Evolutionary conservation across 2,797 vertebrate species (phyloP).

Genomic region (Phrynocephalus vlangalii): DNA sequence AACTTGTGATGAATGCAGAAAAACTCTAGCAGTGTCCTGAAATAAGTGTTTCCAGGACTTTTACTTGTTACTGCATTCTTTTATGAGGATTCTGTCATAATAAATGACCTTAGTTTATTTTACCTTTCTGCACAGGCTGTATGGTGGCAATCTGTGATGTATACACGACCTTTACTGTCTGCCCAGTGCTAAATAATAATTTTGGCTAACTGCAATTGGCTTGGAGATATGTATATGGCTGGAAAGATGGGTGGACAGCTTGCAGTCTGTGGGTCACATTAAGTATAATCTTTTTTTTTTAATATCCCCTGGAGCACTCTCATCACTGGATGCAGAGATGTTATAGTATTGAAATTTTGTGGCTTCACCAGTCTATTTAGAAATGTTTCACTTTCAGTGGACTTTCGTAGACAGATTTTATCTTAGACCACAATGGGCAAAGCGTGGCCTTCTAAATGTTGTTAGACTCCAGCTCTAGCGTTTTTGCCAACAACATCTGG

Average conservation of each 20-base stretch:
- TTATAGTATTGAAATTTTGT: no score
- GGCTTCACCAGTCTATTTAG: not conserved
- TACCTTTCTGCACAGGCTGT: not conserved
- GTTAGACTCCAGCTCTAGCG: no score
- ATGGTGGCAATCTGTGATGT: not conserved
- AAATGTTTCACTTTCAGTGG: not conserved
- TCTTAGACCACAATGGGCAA: not conserved
- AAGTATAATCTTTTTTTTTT: not conserved
- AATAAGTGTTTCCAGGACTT: conserved; percentile 9
- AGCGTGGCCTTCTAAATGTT: no score
- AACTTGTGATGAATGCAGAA: not conserved
- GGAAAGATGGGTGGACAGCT: not conserved
- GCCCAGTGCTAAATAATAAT: not conserved
- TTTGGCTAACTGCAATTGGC: no score
- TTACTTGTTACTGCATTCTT: conserved; percentile 10
- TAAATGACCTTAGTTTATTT: not conserved
- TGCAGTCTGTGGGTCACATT: not conserved
- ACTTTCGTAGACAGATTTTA: not conserved
- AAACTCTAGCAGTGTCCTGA: conserved; percentile 18
- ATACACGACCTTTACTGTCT: not conserved
- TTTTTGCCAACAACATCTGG: no score
- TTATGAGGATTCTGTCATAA: not conserved
- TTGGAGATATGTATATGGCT: not conserved
- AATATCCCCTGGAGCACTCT: not conserved
- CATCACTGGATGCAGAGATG: no score